Base-by-base conservation (phyloP, 1,140 invertebrate genomes). In the Teleopsis dalmanni region DNA sequence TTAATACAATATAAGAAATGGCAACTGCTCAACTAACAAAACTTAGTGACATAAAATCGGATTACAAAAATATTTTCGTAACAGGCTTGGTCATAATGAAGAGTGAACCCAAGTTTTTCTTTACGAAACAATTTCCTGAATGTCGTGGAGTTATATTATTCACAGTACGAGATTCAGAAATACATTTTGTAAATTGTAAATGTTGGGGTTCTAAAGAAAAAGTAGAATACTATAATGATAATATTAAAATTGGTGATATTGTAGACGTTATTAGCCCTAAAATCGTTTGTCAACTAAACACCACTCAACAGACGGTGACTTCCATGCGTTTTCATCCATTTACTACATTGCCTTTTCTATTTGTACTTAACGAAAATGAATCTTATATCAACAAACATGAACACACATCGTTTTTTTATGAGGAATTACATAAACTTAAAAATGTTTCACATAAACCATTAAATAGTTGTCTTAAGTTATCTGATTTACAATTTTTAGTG, bases 321-420 rank as follows among this genome's bases (percentile, higher is more conserved):
- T 51, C 29, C 34, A 37, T 10, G 7, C 19, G 66, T 22, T 82
- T 74, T 52, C 67, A 76, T 7, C 81, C 81, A 1, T 59, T 61
- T 11, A 72, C 74, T 11, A 75, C 73, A 4, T 73, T 78, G 23
- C 62, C 66, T 3, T 77, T 71, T 34, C 59, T 60, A 3, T 51
- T 84, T 16, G 73, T 63, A 3, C 53, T 83, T 8, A 79, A 75
- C 52, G 80, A 82, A 56, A 73, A 72, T 11, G 68, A 74, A 3
- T 56, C 75, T 3, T 72, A 78, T 13, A 56, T 76, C 25, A 48
- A 57, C 6, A 74, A 77, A 52, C 68, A 57, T 62, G 14, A 65
- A 72, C 3, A 62, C 62, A 26, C 48, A 56, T 23, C 14, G 53
- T 21, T n/a, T n/a, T n/a, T n/a, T n/a, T n/a, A n/a, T n/a, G n/a